Conservation (phyloP, 2,113 vertebrate species). For the Origma solitaria region DNA sequence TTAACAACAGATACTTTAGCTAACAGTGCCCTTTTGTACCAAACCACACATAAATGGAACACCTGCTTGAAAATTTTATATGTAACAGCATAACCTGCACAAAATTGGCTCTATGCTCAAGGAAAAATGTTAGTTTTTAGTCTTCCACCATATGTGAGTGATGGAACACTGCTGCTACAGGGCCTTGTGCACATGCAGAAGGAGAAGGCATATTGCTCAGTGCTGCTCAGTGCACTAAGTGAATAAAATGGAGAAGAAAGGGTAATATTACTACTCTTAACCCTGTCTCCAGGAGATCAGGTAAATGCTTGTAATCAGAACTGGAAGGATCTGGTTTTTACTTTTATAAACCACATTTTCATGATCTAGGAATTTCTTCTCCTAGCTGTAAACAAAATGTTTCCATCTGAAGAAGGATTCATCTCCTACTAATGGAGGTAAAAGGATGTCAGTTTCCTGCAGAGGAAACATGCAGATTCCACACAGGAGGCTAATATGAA, state of each 20-base stretch:
- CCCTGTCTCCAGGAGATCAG: background rate
- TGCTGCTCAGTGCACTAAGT: background rate
- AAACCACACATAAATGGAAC: background rate
- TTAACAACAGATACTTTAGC: background rate
- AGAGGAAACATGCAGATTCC: background rate
- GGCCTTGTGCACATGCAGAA: background rate
- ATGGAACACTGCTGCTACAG: background rate
- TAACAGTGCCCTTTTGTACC: background rate
- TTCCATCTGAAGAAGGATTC: background rate
- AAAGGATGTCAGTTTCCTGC: background rate
- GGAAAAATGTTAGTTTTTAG: background rate
- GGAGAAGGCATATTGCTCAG: background rate
- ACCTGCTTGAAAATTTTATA: background rate
- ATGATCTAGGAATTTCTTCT: background rate
- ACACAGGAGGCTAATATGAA: background rate
- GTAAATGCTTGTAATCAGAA: background rate
- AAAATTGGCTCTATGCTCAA: background rate
- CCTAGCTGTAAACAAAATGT: background rate
- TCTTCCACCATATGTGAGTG: background rate
- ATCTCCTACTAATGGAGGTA: background rate
- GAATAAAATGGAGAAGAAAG: background rate
- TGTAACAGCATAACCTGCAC: background rate
- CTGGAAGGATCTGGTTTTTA: background rate
- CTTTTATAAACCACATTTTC: background rate
- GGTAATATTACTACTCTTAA: background rate